Evolutionary conservation across 2,888 invertebrate species (phyloP).

Genomic region (Drosophila mercatorum): DNA sequence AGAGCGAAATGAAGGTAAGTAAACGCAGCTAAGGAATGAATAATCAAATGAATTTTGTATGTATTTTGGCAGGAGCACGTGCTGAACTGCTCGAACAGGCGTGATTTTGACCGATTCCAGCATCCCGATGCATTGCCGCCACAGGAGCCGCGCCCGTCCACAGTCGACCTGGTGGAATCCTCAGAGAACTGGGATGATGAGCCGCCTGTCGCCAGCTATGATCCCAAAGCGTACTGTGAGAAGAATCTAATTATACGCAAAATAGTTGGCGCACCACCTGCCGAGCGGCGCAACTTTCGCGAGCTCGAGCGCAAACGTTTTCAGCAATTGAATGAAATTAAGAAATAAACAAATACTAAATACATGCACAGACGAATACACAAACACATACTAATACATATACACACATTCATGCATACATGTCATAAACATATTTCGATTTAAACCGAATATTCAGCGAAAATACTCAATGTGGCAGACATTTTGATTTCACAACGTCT

Average conservation of each 20-base stretch:
- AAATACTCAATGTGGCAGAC: background rate
- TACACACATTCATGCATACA: background rate
- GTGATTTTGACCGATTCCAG: background rate
- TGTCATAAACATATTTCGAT: background rate
- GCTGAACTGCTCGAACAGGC: background rate
- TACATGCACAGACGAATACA: background rate
- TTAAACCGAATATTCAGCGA: background rate
- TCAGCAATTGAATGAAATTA: background rate
- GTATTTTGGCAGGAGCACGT: constrained; percentile 7
- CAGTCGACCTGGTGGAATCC: background rate
- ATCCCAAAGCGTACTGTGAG: background rate
- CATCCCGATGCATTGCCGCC: constrained; percentile 4
- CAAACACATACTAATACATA: background rate
- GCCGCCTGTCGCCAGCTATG: background rate
- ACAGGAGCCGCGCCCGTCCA: background rate
- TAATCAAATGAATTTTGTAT: fast-evolving
- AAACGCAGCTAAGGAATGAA: background rate
- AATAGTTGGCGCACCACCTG: background rate
- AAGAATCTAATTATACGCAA: background rate
- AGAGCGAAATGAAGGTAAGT: constrained; percentile 6
- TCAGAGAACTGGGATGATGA: constrained; percentile 32
- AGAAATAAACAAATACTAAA: background rate
- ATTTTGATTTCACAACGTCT: background rate
- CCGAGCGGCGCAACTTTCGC: background rate
- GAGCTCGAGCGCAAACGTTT: background rate